Base-by-base conservation (phyloP, 2,888 invertebrate species). In the Chloroclysta siterata region DNA sequence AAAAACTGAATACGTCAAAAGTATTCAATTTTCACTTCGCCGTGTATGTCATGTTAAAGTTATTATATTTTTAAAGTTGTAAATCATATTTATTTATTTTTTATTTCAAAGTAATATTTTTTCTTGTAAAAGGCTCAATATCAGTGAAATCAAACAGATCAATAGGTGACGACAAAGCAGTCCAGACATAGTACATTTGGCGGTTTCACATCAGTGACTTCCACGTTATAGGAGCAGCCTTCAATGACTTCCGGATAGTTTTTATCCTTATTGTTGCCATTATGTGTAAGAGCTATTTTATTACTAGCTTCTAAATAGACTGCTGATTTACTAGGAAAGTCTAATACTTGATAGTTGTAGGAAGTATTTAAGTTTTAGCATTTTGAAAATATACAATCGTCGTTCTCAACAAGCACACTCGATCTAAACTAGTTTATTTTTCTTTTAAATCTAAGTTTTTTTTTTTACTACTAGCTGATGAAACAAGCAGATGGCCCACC, bases 221-320 rank as follows among this genome's bases (percentile, higher is more conserved):
- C 68, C 67, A 51, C 50, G 56, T 56, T 66, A 55, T 69, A 69
- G 63, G 66, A 72, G 63, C 67, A 72, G 66, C 72, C 72, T 72
- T 72, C 72, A 52, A 53, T 64, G 15, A 44, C 70, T 72, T 72
- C 72, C 72, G 69, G 65, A 65, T 66, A 53, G 57, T 66, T 68
- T 70, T 70, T 70, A 63, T 62, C 65, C 61, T 63, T 58, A 68
- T 71, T 71, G 69, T 71, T 67, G 69, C 63, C 65, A 62, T 68
- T 71, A 61, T 68, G 59, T 65, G 53, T 61, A 60, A 60, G 53
- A 60, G 14, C 65, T 65, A 59, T 62, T 65, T 58, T 62, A 61
- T 54, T 47, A 59, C 61, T 47, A n/a, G 52, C 15, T 29, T 57
- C 50, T 60, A 28, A 56, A 44, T 48, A 52, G 47, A 60, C 46